A percentile compares a stretch with the other conserved stretches of the same genome.
These are phyloP conservation scores for Ips typographus DNA, from an alignment of 1,140 invertebrate species.

Conservation along the genomic window DNA sequence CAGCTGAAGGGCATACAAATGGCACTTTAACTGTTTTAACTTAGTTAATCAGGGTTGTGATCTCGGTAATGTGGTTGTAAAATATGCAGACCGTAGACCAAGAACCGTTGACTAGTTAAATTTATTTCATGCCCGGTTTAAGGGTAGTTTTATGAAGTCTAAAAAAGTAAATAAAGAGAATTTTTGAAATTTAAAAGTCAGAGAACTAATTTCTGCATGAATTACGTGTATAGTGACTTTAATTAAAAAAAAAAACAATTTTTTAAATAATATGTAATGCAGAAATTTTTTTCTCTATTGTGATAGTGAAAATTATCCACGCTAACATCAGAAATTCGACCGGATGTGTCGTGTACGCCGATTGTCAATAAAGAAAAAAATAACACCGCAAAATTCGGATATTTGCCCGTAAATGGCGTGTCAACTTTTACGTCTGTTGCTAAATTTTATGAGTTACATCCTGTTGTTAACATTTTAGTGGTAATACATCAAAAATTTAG, in stretches of 20 bases:
- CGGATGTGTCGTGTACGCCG: constrained; percentile 15
- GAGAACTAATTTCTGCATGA: no score
- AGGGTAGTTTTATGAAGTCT: no score
- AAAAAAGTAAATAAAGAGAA: not conserved
- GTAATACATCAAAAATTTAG: constrained; percentile 25
- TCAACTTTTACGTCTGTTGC: constrained; percentile 24
- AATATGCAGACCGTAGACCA: not conserved
- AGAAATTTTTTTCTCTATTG: no score
- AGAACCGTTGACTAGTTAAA: not conserved
- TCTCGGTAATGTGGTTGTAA: constrained; percentile 8
- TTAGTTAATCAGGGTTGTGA: constrained; percentile 1
- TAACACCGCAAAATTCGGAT: constrained; percentile 31
- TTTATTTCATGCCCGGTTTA: no score
- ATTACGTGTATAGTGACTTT: no score
- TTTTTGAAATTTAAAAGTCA: not conserved
- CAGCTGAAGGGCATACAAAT: constrained; percentile 11
- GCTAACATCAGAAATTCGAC: constrained; percentile 5
- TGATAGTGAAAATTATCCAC: no score
- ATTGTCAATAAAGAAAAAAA: constrained; percentile 29
- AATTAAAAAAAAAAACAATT: no score
- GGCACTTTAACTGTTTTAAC: not conserved
- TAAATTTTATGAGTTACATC: constrained; percentile 30
- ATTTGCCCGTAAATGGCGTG: constrained; percentile 29
- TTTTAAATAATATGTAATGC: no score
- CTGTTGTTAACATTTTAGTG: constrained; percentile 31